These are phyloP conservation scores for Phyllopteryx taeniolatus DNA, from an alignment of 2,113 vertebrate species.

Conservation along the genomic window DNA sequence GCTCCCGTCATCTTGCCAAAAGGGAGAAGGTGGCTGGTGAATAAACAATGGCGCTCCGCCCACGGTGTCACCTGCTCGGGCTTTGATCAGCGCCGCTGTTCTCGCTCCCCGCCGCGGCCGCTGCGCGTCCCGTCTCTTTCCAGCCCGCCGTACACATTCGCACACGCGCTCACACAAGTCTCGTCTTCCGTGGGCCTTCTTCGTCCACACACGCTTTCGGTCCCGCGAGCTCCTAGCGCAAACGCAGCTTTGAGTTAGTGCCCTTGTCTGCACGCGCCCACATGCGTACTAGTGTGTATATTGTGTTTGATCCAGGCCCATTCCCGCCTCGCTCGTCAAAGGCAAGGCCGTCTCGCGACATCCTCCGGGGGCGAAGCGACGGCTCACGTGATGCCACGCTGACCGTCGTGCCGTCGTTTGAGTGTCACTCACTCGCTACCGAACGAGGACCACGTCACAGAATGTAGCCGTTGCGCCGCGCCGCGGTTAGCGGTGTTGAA, in stretches of 20 bases:
- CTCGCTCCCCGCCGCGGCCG: conserved; percentile 63
- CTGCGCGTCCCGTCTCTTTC: conserved; percentile 64
- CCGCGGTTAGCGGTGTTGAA: conserved; percentile 24
- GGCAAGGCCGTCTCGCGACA: conserved; percentile 34
- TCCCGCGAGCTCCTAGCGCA: conserved; percentile 37
- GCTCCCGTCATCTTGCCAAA: conserved; percentile 68
- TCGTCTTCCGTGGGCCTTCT: conserved; percentile 22
- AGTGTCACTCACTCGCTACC: conserved; percentile 42
- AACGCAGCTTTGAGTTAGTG: conserved; percentile 61
- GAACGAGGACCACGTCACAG: conserved; percentile 24
- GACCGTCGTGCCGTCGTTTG: conserved; percentile 50
- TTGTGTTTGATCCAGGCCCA: conserved; percentile 41
- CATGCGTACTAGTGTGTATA: conserved; percentile 12
- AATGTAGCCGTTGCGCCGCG: neutral
- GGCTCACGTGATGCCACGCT: conserved; percentile 66
- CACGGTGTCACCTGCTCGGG: conserved; percentile 70
- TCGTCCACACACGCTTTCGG: conserved; percentile 34
- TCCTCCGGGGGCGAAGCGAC: conserved; percentile 54
- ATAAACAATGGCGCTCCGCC: conserved; percentile 75
- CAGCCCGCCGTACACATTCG: conserved; percentile 20
- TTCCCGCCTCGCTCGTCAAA: conserved; percentile 30
- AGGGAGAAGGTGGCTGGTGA: conserved; percentile 72
- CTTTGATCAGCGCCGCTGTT: conserved; percentile 73
- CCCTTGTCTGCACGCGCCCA: conserved; percentile 45
- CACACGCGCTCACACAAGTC: conserved; percentile 3